These are phyloP conservation scores for Malurus splendens DNA, from an alignment of 2,797 vertebrate species.

Conservation along the genomic window DNA sequence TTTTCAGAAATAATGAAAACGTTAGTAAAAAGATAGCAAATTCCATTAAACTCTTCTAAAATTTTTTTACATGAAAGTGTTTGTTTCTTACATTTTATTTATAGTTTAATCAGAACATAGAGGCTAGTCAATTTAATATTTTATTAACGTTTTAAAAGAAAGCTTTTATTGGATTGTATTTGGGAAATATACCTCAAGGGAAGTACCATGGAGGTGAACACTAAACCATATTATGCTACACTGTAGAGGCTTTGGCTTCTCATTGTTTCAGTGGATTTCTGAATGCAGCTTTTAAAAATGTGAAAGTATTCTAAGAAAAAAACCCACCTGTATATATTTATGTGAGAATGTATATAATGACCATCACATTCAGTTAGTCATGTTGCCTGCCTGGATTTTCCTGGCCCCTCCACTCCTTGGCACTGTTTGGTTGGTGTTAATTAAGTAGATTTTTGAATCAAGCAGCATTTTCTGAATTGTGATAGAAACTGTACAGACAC, in stretches of 20 bases:
- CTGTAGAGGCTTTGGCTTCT: not conserved
- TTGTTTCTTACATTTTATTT: not conserved
- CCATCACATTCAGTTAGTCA: not conserved
- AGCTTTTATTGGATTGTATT: not conserved
- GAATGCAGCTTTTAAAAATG: not conserved
- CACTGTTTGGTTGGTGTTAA: not conserved
- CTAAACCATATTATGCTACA: not conserved
- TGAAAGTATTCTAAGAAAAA: not conserved
- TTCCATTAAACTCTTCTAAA: not conserved
- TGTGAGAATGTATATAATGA: not conserved
- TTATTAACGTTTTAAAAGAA: not conserved
- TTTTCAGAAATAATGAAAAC: not conserved
- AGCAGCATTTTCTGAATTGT: not conserved
- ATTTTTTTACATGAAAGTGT: not conserved
- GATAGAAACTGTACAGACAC: not conserved
- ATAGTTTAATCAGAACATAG: not conserved
- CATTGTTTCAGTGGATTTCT: not conserved
- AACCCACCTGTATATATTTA: not conserved
- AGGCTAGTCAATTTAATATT: not conserved
- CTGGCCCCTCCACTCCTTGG: not conserved
- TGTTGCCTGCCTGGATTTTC: not conserved
- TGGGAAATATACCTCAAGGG: not conserved
- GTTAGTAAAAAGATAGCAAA: not conserved
- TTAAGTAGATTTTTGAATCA: not conserved
- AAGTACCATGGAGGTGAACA: not conserved